phyloP scores from a whole-genome alignment of 2,888 invertebrate species.

The Alviniconcha strummeri region DNA sequence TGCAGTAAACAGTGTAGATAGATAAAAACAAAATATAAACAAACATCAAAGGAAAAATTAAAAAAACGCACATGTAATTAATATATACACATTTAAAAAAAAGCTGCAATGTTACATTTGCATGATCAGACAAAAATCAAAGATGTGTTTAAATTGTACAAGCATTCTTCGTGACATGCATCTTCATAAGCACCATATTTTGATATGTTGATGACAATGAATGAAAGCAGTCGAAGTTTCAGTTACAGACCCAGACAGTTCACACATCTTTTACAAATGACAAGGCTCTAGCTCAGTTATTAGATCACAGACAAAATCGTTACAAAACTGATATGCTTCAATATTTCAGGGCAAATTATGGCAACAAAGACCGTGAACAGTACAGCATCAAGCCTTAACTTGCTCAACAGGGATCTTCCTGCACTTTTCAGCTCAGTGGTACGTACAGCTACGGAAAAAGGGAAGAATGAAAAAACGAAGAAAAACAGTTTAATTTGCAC shows the following conservation, averaged over 20 bases:
- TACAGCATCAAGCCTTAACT: background rate
- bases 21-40: background rate
- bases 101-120: background rate
- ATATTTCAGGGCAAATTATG: too few relatives aligned
- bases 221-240: too few relatives aligned
- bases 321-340: too few relatives aligned
- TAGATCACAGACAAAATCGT: too few relatives aligned
- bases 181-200: constrained; percentile 11
- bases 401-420: background rate
- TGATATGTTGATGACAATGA: background rate
- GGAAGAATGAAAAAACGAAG: too few relatives aligned
- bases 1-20: background rate
- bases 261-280: too few relatives aligned
- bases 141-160: background rate
- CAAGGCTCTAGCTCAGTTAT: too few relatives aligned
- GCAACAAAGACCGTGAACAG: too few relatives aligned
- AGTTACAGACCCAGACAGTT: too few relatives aligned
- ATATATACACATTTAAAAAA: background rate
- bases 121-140: constrained; percentile 6
- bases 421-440: too few relatives aligned
- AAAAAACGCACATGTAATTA: background rate
- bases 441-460: too few relatives aligned
- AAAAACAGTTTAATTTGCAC: too few relatives aligned
- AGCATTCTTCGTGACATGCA: constrained; percentile 5
- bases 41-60: background rate